These are phyloP conservation scores for Apus apus DNA, from an alignment of 2,113 vertebrate species.

Conservation along the genomic window DNA sequence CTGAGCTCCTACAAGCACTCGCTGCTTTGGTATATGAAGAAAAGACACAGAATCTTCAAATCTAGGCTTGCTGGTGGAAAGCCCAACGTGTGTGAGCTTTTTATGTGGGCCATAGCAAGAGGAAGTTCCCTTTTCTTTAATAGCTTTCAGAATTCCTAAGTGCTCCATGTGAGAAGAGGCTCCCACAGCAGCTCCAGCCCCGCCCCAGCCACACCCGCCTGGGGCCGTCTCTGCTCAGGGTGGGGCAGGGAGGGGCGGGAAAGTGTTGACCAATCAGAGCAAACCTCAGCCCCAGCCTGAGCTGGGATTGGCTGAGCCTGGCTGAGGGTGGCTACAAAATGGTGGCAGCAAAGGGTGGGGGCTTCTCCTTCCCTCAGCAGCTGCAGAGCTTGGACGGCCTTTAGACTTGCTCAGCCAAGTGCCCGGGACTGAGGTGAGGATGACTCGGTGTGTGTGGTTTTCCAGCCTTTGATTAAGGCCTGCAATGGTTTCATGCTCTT, in stretches of 20 bases:
- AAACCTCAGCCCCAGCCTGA: background rate
- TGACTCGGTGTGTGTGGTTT: fast-evolving
- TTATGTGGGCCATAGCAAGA: background rate
- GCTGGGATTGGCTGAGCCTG: background rate
- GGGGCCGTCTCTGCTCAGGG: background rate
- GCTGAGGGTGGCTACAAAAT: background rate
- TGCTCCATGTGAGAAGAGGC: fast-evolving
- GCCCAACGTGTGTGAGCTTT: background rate
- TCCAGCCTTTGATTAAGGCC: fast-evolving
- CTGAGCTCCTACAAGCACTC: background rate
- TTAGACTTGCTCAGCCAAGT: fast-evolving
- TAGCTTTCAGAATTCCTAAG: background rate
- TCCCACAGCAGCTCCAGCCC: fast-evolving
- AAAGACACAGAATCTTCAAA: background rate
- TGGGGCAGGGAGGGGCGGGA: fast-evolving
- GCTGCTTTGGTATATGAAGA: background rate
- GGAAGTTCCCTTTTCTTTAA: background rate
- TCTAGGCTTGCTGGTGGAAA: background rate
- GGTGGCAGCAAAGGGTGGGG: fast-evolving
- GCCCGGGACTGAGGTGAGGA: fast-evolving
- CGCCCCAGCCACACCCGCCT: background rate
- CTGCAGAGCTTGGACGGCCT: fast-evolving
- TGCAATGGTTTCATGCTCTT: background rate
- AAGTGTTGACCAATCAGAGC: background rate
- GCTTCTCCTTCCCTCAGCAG: background rate